Base-by-base conservation (phyloP, 2,797 vertebrate species). In the Cetoscarus ocellatus region DNA sequence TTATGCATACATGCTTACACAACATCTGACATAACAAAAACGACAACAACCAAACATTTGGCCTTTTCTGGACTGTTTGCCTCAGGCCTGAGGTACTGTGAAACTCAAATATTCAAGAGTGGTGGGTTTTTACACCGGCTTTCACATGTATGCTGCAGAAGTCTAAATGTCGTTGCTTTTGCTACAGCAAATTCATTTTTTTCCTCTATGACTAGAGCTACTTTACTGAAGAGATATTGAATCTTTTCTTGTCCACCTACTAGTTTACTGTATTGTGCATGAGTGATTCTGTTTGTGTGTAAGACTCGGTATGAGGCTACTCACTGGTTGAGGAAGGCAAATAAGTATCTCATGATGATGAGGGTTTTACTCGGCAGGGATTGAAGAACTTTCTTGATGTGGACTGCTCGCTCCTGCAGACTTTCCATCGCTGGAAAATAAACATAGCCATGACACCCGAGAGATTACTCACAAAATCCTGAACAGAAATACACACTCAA, bases 281-380 rank as follows among this genome's bases (percentile, higher is more conserved):
- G 8, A 65, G 39, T 47, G 39, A 63, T 54, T 59, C 53, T 48
- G 15, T 59, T 27, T 68, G 53, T 64, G 52, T 38, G n/a, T 68
- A 49, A 55, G 34, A 44, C 14, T 39, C 14, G 36, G 19, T 36
- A 18, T 59, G 27, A 7, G 27, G 62, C 62, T 89, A 98, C 97
- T 98, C 88, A 99, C 98, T 99, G 96, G 80, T 90, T 95, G 85
- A 99, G 97, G 94, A 99, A 99, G 62, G 96, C 95, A 66, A 99
- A 99, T 91, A 99, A 95, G 94, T 99, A 99, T 97, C 98, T 96
- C 98, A 99, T 99, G 77, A 99, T 84, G 79, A 99, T 95, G 90
- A 98, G 93, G 18, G 96, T 98, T 94, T 94, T 93, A 89, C 92
- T 95, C 1, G 95, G 96, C 86, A 97, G 93, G 78, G 92, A 92